A percentile compares a stretch with the other conserved stretches of the same genome.
Conservation (phyloP, 2,797 vertebrate genomes). For the Anguilla megastoma region DNA sequence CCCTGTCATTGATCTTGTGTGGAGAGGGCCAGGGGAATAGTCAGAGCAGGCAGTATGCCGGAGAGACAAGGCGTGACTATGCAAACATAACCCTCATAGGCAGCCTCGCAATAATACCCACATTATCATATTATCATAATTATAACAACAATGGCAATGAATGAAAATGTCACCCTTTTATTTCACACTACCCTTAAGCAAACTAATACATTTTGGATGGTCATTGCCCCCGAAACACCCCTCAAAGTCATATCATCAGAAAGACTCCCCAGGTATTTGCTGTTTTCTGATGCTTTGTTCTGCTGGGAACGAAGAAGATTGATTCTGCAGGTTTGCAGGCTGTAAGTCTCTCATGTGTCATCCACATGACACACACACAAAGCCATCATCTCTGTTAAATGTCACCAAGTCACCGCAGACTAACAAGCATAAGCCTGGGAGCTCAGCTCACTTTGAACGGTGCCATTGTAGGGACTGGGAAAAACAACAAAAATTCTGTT, state of each 20-base stretch:
- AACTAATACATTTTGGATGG: neutral
- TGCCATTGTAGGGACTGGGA: neutral
- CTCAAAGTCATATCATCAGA: neutral
- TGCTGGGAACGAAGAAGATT: constrained; percentile 43
- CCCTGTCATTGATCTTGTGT: neutral
- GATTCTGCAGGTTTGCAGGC: constrained; percentile 47
- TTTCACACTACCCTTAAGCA: neutral
- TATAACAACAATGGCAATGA: neutral
- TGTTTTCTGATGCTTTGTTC: neutral
- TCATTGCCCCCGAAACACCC: neutral
- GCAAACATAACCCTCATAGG: neutral
- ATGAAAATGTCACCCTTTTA: neutral
- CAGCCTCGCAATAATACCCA: neutral
- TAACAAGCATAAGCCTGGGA: constrained; percentile 49
- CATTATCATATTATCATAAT: neutral
- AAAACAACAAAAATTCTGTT: neutral
- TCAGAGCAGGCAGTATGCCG: neutral
- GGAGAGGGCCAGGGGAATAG: constrained; percentile 1
- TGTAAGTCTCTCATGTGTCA: constrained; percentile 52
- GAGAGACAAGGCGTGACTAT: neutral
- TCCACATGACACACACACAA: constrained; percentile 54
- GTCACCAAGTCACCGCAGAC: constrained; percentile 60
- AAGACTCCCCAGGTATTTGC: constrained; percentile 4
- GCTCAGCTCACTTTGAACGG: neutral
- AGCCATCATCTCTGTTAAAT: constrained; percentile 57